Evolutionary conservation across 2,113 vertebrate species (phyloP), one percentile per base, ranked within the genome.

Genomic region (cat (Felis catus)): DNA sequence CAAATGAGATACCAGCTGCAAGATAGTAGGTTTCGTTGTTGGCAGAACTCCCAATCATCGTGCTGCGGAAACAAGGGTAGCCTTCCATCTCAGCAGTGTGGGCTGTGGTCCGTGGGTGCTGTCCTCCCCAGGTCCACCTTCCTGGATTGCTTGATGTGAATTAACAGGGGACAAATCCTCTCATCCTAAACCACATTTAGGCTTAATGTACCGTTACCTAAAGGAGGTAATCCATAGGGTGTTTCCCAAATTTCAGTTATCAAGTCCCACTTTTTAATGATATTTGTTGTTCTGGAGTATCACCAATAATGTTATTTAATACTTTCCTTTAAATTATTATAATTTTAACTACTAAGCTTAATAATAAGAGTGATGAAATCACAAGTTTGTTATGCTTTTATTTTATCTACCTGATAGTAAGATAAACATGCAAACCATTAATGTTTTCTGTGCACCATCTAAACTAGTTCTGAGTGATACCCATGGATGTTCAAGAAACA

Each of bases 1-100:
- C 95, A 98, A 98, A 97, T 94, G 97, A 97, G 91, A 89, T 93
- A 98, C 96, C 96, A 96, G 96, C 94, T 97, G 95, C n/a, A 41
- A 90, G 89, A 91, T 94, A 87, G 90, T 95, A 73, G 91, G 95
- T 91, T 96, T 94, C 79, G 3, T 65, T 95, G 88, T 83, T 97
- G 98, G 96, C 97, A 96, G 91, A 73, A 7, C 71, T 93, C 95
- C 97, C 96, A 85, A 90, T 92, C 68, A 18, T 7, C 31, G 86
- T 81, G 48, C 91, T 92, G 78, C 41, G n/a, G 85, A 83, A 94
- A 73, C 7, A 41, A 93, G 89, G 81, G 76, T 36, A 39, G 70
- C 55, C 41, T 97, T 65, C 19, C 23, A 73, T 81, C 82, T 82
- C 95, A 31, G 86, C 12, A 10, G 23, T 6, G 45, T 51, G 81